These are phyloP conservation scores for Salminus brasiliensis DNA, from an alignment of 2,113 vertebrate genomes.

Conservation along the genomic window DNA sequence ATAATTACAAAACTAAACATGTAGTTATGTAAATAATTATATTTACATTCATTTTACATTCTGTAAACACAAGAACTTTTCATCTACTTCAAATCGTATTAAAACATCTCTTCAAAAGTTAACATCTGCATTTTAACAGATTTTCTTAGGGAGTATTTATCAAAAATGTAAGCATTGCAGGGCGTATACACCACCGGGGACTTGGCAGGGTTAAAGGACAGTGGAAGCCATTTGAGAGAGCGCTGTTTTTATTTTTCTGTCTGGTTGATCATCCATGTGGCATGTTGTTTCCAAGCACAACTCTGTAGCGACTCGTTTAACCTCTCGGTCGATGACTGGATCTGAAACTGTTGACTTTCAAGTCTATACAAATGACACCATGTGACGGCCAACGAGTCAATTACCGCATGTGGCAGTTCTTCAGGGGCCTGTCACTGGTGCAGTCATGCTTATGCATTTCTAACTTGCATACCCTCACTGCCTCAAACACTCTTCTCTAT, in stretches of 20 bases:
- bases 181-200: not conserved
- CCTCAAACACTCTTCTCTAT: conserved; percentile 30
- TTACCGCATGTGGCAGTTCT: conserved; percentile 51
- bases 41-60: too few relatives aligned
- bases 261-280: conserved; percentile 43
- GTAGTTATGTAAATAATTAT: too few relatives aligned
- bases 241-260: conserved; percentile 14
- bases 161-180: not conserved
- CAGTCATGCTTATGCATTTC: conserved; percentile 43
- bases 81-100: too few relatives aligned
- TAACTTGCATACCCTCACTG: conserved; percentile 41
- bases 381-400: conserved; percentile 55
- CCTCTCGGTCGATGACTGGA: conserved; percentile 42
- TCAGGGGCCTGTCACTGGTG: conserved; percentile 49
- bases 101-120: too few relatives aligned
- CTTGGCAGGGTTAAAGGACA: conserved; percentile 47
- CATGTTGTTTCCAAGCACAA: conserved; percentile 44
- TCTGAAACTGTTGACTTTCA: conserved; percentile 54
- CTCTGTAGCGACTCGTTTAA: conserved; percentile 50
- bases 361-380: conserved; percentile 43
- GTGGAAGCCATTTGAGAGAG: conserved; percentile 8
- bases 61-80: too few relatives aligned
- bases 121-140: too few relatives aligned
- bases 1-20: not conserved
- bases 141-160: too few relatives aligned